Evolutionary conservation across 2,113 vertebrate genomes (phyloP).

Genomic region (Azemiops feae): DNA sequence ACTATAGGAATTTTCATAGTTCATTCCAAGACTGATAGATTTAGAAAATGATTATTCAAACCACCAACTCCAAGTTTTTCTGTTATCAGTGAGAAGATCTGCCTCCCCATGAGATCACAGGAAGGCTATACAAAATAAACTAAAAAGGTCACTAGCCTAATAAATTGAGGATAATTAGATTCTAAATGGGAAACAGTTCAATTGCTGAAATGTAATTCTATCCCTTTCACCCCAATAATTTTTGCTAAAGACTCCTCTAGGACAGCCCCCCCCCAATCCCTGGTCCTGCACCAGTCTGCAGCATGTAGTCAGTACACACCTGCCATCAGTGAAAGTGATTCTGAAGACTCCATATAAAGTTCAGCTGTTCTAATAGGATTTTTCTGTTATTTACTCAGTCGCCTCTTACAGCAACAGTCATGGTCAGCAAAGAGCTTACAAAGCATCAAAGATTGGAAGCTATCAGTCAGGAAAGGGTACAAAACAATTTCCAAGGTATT

Average conservation of each 20-base stretch:
- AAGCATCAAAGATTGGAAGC: too few species aligned
- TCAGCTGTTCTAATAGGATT: too few species aligned
- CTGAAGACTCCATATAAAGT: too few species aligned
- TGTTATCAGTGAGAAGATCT: neutral
- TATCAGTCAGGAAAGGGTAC: too few species aligned
- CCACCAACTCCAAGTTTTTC: neutral
- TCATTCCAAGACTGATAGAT: neutral
- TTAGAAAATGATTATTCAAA: neutral
- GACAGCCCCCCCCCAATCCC: neutral
- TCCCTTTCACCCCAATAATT: neutral
- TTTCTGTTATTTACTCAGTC: too few species aligned
- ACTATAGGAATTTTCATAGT: neutral
- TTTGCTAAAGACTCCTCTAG: neutral
- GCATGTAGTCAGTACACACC: too few species aligned
- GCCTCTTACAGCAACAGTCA: too few species aligned
- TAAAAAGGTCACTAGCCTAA: neutral
- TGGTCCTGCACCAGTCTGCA: too few species aligned
- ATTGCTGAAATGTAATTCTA: neutral
- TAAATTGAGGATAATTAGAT: neutral
- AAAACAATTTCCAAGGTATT: too few species aligned
- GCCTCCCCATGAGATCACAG: neutral
- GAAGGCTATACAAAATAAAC: neutral
- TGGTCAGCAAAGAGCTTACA: too few species aligned
- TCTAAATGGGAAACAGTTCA: neutral
- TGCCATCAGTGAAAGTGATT: too few species aligned